Evolutionary conservation across 2,113 vertebrate genomes (phyloP).

Genomic region (Otis tarda): DNA sequence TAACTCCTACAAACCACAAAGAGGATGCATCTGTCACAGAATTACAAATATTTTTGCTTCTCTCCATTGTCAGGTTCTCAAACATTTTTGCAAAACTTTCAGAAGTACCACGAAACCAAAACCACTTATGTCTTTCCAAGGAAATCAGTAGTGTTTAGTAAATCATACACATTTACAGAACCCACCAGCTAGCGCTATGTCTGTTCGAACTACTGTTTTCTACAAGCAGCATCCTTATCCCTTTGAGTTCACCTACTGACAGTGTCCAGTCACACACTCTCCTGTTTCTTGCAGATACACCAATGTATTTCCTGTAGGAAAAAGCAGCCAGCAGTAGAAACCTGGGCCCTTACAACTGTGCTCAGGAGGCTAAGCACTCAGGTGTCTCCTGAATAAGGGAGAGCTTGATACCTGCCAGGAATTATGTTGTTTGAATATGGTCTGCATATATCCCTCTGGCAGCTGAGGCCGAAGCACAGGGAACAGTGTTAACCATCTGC

Average conservation of each 20-base stretch:
- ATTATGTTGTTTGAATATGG: neutral
- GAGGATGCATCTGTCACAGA: neutral
- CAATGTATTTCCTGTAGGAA: neutral
- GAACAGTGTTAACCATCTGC: neutral
- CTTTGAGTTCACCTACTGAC: neutral
- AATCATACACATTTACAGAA: neutral
- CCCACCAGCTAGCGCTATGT: neutral
- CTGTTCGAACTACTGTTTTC: neutral
- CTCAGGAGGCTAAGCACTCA: neutral
- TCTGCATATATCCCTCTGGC: neutral
- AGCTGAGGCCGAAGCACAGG: neutral
- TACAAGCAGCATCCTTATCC: neutral
- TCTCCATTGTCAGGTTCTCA: neutral
- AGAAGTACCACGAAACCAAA: neutral
- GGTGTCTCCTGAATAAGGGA: neutral
- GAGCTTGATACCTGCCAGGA: neutral
- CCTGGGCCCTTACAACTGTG: neutral
- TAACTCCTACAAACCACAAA: neutral
- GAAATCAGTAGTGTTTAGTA: neutral
- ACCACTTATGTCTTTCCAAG: neutral
- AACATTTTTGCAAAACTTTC: neutral
- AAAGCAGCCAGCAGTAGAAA: neutral
- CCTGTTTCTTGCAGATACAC: neutral
- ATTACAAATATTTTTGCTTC: neutral
- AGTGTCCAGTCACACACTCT: neutral